Evolutionary conservation across 2,113 vertebrate genomes (phyloP).

Genomic region (Channa argus): DNA sequence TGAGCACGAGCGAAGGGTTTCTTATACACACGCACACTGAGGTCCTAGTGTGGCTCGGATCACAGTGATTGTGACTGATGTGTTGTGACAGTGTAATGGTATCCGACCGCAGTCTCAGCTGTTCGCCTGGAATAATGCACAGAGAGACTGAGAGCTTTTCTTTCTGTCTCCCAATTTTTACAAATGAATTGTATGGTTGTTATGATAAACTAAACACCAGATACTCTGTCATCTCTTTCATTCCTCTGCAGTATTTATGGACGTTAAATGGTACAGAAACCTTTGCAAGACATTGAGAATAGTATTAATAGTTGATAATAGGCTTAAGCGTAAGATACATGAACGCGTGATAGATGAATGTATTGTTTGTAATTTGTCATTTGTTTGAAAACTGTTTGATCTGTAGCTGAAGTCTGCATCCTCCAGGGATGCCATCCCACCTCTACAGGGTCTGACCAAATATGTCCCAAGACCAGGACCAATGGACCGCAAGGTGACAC

Average conservation of each 20-base stretch:
- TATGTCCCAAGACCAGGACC: conserved; percentile 58
- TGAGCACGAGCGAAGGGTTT: not conserved
- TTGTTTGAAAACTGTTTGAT: not conserved
- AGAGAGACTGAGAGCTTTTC: conserved; percentile 10
- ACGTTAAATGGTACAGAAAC: no score
- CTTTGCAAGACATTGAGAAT: not conserved
- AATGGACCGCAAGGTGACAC: conserved; percentile 66
- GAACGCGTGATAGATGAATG: not conserved
- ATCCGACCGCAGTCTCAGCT: conserved; percentile 13
- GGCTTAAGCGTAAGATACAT: not conserved
- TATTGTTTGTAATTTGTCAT: not conserved
- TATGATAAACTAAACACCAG: no score
- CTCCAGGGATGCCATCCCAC: not conserved
- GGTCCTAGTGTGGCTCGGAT: conserved; percentile 9
- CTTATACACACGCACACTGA: conserved; percentile 1
- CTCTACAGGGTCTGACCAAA: conserved; percentile 68
- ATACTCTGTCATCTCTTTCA: no score
- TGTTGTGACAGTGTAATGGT: conserved; percentile 62
- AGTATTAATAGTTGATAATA: no score
- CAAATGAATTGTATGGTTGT: no score
- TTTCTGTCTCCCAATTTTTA: not conserved
- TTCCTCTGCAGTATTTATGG: no score
- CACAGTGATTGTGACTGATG: conserved; percentile 31
- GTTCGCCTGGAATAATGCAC: conserved; percentile 45
- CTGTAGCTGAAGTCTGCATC: conserved; percentile 39